Evolutionary conservation across 2,797 vertebrate species (phyloP).

Genomic region (Etheostoma perlongum): DNA sequence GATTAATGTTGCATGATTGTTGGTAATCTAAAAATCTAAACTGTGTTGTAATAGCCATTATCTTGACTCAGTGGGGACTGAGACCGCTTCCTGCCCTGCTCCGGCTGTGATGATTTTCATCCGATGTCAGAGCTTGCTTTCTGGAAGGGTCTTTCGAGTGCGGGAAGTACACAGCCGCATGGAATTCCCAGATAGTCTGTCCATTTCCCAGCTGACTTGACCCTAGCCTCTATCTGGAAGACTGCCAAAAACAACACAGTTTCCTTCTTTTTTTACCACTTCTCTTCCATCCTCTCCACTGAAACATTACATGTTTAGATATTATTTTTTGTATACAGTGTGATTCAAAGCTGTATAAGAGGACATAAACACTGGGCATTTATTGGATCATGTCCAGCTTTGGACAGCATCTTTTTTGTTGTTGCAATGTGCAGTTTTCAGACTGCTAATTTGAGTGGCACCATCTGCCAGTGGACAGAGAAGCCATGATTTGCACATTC

Average conservation of each 20-base stretch:
- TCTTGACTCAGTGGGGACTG: not conserved
- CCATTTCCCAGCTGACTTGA: constrained; percentile 54
- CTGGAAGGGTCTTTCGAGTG: constrained; percentile 48
- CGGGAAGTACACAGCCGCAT: constrained; percentile 44
- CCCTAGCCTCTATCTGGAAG: constrained; percentile 46
- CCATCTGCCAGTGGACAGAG: constrained; percentile 64
- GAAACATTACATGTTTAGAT: constrained; percentile 7
- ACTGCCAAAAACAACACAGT: constrained; percentile 32
- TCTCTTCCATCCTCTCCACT: not conserved
- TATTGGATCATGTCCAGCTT: constrained; percentile 5
- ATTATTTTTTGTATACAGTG: not conserved
- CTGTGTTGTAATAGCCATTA: not conserved
- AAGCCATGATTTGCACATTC: constrained; percentile 68
- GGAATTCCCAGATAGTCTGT: constrained; percentile 63
- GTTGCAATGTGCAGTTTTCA: constrained; percentile 23
- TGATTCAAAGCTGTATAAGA: not conserved
- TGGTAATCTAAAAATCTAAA: not conserved
- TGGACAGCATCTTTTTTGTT: constrained; percentile 7
- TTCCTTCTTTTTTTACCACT: constrained; percentile 7
- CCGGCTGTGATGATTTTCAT: not conserved
- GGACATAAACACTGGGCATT: constrained; percentile 6
- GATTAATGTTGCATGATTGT: not conserved
- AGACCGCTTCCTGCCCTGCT: constrained; percentile 53
- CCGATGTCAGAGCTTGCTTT: constrained; percentile 21
- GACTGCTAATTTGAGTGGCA: constrained; percentile 50